Evolutionary conservation across 2,113 vertebrate species (phyloP).

Genomic region (Chrysemys picta): DNA sequence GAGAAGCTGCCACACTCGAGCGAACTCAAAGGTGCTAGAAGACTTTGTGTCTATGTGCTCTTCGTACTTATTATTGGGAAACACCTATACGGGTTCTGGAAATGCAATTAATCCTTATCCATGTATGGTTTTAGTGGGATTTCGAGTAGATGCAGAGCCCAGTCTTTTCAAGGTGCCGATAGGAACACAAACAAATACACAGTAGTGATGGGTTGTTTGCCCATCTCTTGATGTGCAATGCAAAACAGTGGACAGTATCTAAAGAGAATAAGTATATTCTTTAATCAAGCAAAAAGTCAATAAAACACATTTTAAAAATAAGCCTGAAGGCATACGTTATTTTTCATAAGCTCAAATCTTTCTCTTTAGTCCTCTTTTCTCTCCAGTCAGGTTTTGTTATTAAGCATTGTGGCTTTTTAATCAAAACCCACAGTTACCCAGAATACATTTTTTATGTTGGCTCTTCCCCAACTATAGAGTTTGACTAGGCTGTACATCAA

Average conservation of each 20-base stretch:
- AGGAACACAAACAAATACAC: constrained; percentile 24
- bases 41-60: background rate
- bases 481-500: constrained; percentile 79
- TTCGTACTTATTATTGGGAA: constrained; percentile 14
- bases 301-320: constrained; percentile 52
- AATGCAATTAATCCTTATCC: constrained; percentile 40
- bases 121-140: constrained; percentile 59
- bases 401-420: constrained; percentile 66
- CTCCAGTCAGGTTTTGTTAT: constrained; percentile 55
- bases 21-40: background rate
- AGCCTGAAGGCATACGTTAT: background rate
- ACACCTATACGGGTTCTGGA: background rate
- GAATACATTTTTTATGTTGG: constrained; percentile 72
- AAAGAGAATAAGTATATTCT: constrained; percentile 54
- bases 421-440: constrained; percentile 62
- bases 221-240: constrained; percentile 13
- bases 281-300: constrained; percentile 59
- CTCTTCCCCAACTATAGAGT: constrained; percentile 68
- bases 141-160: constrained; percentile 10
- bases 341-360: constrained; percentile 42
- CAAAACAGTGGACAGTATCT: constrained; percentile 3
- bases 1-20: background rate
- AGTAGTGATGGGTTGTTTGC: constrained; percentile 5
- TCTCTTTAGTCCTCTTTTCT: constrained; percentile 26
- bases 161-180: constrained; percentile 45